phyloP scores from a whole-genome alignment of 2,888 invertebrate genomes.

The Andrena camellia region DNA sequence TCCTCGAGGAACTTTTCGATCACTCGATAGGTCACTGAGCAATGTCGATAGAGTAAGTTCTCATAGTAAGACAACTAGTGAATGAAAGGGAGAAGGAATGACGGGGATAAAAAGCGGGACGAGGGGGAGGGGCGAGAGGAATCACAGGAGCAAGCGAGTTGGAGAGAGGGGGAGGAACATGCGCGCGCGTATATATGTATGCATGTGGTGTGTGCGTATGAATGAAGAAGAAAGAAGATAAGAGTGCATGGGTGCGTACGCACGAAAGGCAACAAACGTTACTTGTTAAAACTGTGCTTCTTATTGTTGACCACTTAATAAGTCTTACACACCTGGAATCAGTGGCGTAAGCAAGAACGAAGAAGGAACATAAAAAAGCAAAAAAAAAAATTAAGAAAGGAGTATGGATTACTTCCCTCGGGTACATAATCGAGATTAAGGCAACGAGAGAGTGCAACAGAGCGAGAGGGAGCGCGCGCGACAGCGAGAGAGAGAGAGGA shows the following conservation, averaged over 20 bases:
- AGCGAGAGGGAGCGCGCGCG: background rate
- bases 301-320: constrained; percentile 78
- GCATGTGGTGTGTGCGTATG: background rate
- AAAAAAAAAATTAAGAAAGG: constrained; percentile 2
- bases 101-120: background rate
- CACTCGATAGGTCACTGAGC: constrained; percentile 76
- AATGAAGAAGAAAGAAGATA: constrained; percentile 32
- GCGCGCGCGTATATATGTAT: background rate
- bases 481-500: background rate
- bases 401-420: constrained; percentile 29
- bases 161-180: constrained; percentile 5
- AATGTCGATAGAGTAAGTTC: constrained; percentile 75
- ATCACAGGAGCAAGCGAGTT: background rate
- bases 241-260: constrained; percentile 29
- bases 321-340: constrained; percentile 74
- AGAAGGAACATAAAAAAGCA: constrained; percentile 12
- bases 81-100: constrained; percentile 25
- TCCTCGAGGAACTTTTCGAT: constrained; percentile 72
- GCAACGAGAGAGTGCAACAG: background rate
- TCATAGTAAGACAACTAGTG: constrained; percentile 67
- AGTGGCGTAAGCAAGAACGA: constrained; percentile 37
- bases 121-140: background rate
- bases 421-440: constrained; percentile 24
- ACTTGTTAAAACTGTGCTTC: constrained; percentile 80
- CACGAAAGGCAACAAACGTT: constrained; percentile 65